Evolutionary conservation across 2,113 vertebrate species (phyloP), one percentile per base, ranked within the genome.

Genomic region (Hucho hucho): DNA sequence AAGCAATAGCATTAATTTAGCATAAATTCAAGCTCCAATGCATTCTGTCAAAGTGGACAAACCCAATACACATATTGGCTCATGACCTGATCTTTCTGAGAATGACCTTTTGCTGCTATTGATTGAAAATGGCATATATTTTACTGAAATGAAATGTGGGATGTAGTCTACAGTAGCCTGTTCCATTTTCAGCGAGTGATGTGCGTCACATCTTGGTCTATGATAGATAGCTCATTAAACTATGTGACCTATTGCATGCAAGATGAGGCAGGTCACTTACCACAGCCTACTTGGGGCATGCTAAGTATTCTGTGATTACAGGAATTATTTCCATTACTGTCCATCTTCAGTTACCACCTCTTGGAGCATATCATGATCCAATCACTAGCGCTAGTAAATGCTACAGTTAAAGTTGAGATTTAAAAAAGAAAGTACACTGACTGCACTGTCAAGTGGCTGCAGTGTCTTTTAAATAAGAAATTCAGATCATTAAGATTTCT

Each of bases 201-300:
- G 61, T 76, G 46, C 24, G 65, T 72, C 76, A 78, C 26, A 66
- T 73, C 64, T 49, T 78, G 63, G 28, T 29, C 75, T 85, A 87
- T 84, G 86, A 74, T n/a, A n/a, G n/a, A n/a, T n/a, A n/a, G n/a
- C n/a, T n/a, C n/a, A n/a, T n/a, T n/a, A n/a, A n/a, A 86, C 63
- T 80, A 87, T 84, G 81, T 84, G 84, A 87, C 83, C 85, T 80
- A 81, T 79, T 70, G 78, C 32, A 79, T 28, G 58, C 79, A 87
- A 81, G 84, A 82, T 64, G 70, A 83, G 65, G 68, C 67, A 29
- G 5, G 64, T 71, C 63, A 69, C 69, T 80, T 67, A 53, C 75
- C 79, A 66, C 72, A 81, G 79, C 73, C 67, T 74, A 13, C 24
- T 72, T 18, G 73, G 32, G 68, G 66, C 68, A 83, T 81, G 76